A percentile compares a stretch with the other conserved stretches of the same genome.
phyloP scores from a whole-genome alignment of 1,140 invertebrate genomes.

The Spodoptera litura region DNA sequence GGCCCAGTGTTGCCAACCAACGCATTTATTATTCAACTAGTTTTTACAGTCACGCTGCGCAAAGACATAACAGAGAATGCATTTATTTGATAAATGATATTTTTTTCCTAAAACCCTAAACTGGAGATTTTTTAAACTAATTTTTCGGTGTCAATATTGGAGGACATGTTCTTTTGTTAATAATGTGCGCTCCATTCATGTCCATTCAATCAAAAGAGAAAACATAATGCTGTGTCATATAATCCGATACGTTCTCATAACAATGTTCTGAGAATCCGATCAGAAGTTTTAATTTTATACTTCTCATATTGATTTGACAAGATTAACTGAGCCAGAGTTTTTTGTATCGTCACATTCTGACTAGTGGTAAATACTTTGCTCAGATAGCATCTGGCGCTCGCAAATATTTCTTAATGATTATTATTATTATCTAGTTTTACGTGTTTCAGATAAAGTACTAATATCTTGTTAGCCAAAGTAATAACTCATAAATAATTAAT shows the following conservation, averaged over 20 bases:
- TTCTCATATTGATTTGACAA: conserved; percentile 62
- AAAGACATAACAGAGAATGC: conserved; percentile 82
- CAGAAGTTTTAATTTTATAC: conserved; percentile 63
- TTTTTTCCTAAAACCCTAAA: conserved; percentile 66
- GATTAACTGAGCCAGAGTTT: conserved; percentile 56
- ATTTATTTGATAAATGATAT: conserved; percentile 85
- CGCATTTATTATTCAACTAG: conserved; percentile 83
- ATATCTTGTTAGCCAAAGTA: conserved; percentile 59
- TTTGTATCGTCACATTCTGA: conserved; percentile 55
- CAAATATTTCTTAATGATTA: conserved; percentile 64
- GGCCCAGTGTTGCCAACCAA: conserved; percentile 78
- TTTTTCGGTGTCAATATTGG: conserved; percentile 77
- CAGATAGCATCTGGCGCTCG: conserved; percentile 56
- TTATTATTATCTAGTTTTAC: conserved; percentile 52
- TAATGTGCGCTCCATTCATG: conserved; percentile 63
- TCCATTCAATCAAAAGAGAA: conserved; percentile 66
- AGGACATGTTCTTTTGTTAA: conserved; percentile 63
- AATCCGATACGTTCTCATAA: conserved; percentile 60
- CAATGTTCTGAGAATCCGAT: conserved; percentile 62
- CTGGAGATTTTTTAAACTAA: conserved; percentile 70
- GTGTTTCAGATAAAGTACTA: conserved; percentile 55
- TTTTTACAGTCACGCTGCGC: conserved; percentile 84
- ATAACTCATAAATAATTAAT: conserved; percentile 65
- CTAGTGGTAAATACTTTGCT: conserved; percentile 48
- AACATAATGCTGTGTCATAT: conserved; percentile 66